Conservation (phyloP, 2,888 invertebrate species). For the Drosophila austrosaltans region DNA sequence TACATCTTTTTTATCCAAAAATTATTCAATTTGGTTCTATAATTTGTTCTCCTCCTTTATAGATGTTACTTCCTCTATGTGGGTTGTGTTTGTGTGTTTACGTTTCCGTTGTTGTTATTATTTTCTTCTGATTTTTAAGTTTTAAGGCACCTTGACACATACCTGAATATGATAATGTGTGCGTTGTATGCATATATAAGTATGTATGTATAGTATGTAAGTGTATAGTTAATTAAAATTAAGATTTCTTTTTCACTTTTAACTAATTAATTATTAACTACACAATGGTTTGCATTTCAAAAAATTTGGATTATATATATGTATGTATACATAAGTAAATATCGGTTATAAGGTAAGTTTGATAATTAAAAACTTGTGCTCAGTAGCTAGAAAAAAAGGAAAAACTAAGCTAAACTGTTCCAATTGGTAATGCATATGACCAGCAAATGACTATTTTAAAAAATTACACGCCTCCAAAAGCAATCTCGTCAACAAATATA, state of each 20-base stretch:
- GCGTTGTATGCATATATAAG: slow-evolving; percentile 47
- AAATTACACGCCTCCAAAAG: slow-evolving; percentile 13
- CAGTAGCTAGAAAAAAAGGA: slow-evolving; percentile 1
- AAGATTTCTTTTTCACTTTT: slow-evolving; percentile 29
- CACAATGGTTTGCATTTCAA: slow-evolving; percentile 39
- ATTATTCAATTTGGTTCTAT: slow-evolving; percentile 52
- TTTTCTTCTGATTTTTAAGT: slow-evolving; percentile 13
- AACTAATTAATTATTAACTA: slow-evolving; percentile 41
- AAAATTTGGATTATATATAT: slow-evolving; percentile 6
- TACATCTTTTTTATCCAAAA: slow-evolving; percentile 51
- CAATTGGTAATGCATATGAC: slow-evolving; percentile 65
- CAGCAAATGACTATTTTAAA: slow-evolving; percentile 72
- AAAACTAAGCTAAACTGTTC: slow-evolving; percentile 13
- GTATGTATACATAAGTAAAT: background rate
- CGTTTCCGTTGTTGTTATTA: slow-evolving; percentile 9
- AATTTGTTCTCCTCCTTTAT: background rate
- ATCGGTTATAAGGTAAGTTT: background rate
- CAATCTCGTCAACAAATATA: slow-evolving; percentile 31
- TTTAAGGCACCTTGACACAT: slow-evolving; percentile 76
- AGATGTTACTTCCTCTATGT: slow-evolving; percentile 14
- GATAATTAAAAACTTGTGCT: slow-evolving; percentile 18
- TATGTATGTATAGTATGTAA: slow-evolving; percentile 9
- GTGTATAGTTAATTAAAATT: slow-evolving; percentile 25
- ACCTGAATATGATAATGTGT: slow-evolving; percentile 72
- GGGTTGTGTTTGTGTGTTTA: slow-evolving; percentile 16